These are phyloP conservation scores for Cyclina sinensis DNA, from an alignment of 1,140 invertebrate genomes.

Conservation along the genomic window DNA sequence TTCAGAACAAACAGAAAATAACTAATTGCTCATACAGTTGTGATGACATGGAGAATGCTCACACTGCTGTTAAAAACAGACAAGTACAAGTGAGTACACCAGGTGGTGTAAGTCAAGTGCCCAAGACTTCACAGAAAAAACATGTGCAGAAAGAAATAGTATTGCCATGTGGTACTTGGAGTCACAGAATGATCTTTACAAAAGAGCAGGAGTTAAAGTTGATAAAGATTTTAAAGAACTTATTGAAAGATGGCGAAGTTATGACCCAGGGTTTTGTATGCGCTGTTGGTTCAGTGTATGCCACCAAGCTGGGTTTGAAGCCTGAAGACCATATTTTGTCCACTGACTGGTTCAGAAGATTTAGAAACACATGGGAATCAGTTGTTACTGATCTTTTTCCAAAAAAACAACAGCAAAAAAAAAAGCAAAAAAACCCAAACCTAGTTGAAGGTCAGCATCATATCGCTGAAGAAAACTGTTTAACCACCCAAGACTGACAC, in stretches of 20 bases:
- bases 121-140: background rate
- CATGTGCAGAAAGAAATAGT: background rate
- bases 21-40: background rate
- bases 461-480: too few species aligned
- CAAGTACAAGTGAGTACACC: background rate
- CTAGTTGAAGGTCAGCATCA: too few species aligned
- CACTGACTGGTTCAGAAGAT: background rate
- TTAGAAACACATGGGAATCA: background rate
- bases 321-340: background rate
- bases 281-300: background rate
- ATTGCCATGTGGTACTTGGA: background rate
- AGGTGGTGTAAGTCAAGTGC: background rate
- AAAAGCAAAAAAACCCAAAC: too few species aligned
- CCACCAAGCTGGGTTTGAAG: background rate
- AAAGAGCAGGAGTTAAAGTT: background rate
- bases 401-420: background rate
- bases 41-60: background rate
- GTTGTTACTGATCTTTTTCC: background rate
- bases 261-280: background rate
- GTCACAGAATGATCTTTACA: background rate
- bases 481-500: too few species aligned
- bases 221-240: background rate
- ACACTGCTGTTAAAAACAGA: background rate
- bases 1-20: too few species aligned
- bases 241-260: background rate